A percentile compares a stretch with the other conserved stretches of the same genome.
Conservation (phyloP, 2,888 invertebrate species). For the Saturnia pavonia region DNA sequence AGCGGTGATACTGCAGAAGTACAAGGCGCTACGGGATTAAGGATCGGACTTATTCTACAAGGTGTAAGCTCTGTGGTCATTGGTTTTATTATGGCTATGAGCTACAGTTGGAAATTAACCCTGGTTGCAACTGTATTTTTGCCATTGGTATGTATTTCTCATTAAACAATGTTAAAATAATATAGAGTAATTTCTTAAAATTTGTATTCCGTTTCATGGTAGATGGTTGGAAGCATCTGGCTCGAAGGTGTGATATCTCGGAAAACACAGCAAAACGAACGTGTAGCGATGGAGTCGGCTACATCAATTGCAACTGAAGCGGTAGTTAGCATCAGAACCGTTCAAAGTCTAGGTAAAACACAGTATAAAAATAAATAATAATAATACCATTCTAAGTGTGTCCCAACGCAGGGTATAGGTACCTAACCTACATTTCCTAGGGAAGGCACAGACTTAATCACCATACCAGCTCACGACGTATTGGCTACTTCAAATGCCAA, state of each 20-base stretch:
- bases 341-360: slow-evolving; percentile 82
- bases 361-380: neutral
- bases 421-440: no score
- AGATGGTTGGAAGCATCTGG: slow-evolving; percentile 83
- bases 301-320: slow-evolving; percentile 85
- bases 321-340: slow-evolving; percentile 85
- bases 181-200: neutral
- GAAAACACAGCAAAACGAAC: slow-evolving; percentile 82
- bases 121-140: slow-evolving; percentile 82
- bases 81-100: slow-evolving; percentile 80
- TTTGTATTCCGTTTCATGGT: slow-evolving; percentile 7
- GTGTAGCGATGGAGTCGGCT: slow-evolving; percentile 83
- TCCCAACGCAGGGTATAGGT: no score
- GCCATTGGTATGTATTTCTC: slow-evolving; percentile 74
- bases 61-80: slow-evolving; percentile 82
- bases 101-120: slow-evolving; percentile 84
- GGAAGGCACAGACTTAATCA: neutral
- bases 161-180: neutral
- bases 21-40: slow-evolving; percentile 84
- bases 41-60: slow-evolving; percentile 83
- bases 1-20: slow-evolving; percentile 85
- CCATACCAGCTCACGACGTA: no score
- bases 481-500: no score
- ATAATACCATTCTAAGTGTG: no score
- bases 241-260: slow-evolving; percentile 83